Evolutionary conservation across 1,140 invertebrate species (phyloP), one percentile per base, ranked within the genome.

Genomic region (Caenorhabditis tropicalis): DNA sequence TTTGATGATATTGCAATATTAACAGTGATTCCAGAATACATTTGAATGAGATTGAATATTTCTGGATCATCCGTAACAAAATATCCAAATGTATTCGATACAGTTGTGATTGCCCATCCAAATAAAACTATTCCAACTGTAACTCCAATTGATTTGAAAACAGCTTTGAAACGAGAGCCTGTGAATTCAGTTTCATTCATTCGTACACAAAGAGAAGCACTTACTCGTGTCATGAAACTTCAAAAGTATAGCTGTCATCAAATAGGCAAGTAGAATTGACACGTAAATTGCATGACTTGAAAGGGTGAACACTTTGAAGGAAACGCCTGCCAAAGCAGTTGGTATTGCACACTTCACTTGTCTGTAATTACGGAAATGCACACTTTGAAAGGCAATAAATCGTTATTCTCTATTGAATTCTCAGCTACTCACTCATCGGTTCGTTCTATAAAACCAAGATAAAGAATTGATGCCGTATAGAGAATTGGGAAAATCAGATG

Each of bases 101-200:
- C 39, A 12, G 82, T 82, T 7, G 82, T 82, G 39, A 51, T 53
- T 19, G 33, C 60, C 82, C 82, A 82, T 58, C 82, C 82, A 49
- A 82, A 82, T 1, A 65, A n/a, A 31, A 82, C 82, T 1, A 82
- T 43, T 48, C 82, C 82, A 12, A 82, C 82, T n/a, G 82, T 82
- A 16, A 82, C 51, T 19, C 56, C 82, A n/a, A 82, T 82, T 19
- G 82, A 82, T 29, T 65, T 74, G 82, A 82, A 82, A 15, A 74
- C 82, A 43, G 82, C 36, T 49, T 74, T 82, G 82, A 82, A 82
- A n/a, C 82, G 56, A 19, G 39, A 70, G 33, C 82, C 82, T 82
- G 21, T 21, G 48, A 48, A 74, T 7, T 15, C 36, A 16, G 1
- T 21, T 5, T 10, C 16, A 19, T 16, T 21, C 6, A 36, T 65